Percentiles rank a stretch among this genome's conserved stretches.
These are phyloP conservation scores for Yponomeuta sedellus DNA, from an alignment of 2,888 invertebrate genomes.

Conservation along the genomic window DNA sequence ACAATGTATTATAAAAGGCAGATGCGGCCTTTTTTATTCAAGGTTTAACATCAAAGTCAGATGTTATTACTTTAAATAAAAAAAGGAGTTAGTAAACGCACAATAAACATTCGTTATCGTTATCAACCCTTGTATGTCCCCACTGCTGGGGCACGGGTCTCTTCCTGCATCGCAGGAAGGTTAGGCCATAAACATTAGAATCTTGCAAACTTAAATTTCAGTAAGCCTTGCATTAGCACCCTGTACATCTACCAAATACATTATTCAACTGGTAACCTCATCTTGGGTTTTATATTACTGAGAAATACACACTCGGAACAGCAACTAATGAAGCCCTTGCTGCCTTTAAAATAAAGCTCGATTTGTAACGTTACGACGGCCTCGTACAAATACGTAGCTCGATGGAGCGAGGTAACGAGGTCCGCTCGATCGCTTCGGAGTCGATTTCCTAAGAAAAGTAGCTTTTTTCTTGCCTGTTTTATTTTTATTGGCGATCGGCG, in stretches of 20 bases:
- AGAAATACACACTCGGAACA: background rate
- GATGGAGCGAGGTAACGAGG: slow-evolving; percentile 46
- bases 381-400: slow-evolving; percentile 4
- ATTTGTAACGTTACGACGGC: background rate
- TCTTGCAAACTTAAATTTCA: background rate
- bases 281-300: background rate
- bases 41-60: too few species aligned
- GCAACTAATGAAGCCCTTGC: background rate
- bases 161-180: too few species aligned
- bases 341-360: background rate
- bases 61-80: too few species aligned
- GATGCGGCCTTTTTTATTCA: too few species aligned
- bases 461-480: slow-evolving; percentile 52
- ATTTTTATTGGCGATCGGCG: slow-evolving; percentile 49
- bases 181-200: background rate
- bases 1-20: too few species aligned
- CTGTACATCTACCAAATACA: background rate
- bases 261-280: slow-evolving; percentile 5
- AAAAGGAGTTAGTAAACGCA: too few species aligned
- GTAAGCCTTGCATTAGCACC: background rate
- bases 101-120: too few species aligned
- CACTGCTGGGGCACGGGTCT: too few species aligned
- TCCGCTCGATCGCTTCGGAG: slow-evolving; percentile 38
- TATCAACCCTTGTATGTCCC: too few species aligned
- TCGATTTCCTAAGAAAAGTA: slow-evolving; percentile 60